Evolutionary conservation across 2,113 vertebrate species (phyloP), one percentile per base, ranked within the genome.

Genomic region (Notechis scutatus): DNA sequence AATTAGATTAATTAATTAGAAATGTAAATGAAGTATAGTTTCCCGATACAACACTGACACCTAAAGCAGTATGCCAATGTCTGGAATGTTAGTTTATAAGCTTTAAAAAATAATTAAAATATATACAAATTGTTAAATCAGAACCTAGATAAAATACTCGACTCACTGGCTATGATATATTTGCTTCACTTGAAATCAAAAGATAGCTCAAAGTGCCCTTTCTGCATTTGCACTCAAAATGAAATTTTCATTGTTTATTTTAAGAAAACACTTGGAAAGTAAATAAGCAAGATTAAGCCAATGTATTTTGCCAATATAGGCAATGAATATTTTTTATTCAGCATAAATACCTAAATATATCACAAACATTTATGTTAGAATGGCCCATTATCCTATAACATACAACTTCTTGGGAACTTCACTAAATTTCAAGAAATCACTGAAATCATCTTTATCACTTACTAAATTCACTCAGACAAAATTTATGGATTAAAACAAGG

Each of bases 81-180:
- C 18, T 92, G 93, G 93, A 90, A 95, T 81, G 95, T 93, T 94
- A 90, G 90, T 95, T 94, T 95, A 95, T 95, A 96, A 93, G 93
- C 88, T 95, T 95, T 93, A 92, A 94, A 96, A 96, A 94, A 93
- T 92, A 21, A 94, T 95, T 93, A 93, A 94, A 96, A 95, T 95
- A 94, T 95, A 94, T 93, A 29, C 93, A 50, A 91, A 87, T 93
- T 90, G 90, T 95, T 96, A 42, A 56, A 55, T 18, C 24, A n/a
- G 21, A n/a, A 64, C 8, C 59, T 18, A 92, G 24, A 15, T n/a
- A 88, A 88, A 50, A 12, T 3, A 5, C n/a, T 57, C 29, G 50
- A n/a, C 21, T 42, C 23, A 6, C 45, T 45, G 45, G 9, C 26
- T 39, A 89, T 54, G 0, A 61, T 52, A 42, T 54, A 90, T 90